These are phyloP conservation scores for Scomber japonicus DNA, from an alignment of 2,113 vertebrate species.

Conservation along the genomic window DNA sequence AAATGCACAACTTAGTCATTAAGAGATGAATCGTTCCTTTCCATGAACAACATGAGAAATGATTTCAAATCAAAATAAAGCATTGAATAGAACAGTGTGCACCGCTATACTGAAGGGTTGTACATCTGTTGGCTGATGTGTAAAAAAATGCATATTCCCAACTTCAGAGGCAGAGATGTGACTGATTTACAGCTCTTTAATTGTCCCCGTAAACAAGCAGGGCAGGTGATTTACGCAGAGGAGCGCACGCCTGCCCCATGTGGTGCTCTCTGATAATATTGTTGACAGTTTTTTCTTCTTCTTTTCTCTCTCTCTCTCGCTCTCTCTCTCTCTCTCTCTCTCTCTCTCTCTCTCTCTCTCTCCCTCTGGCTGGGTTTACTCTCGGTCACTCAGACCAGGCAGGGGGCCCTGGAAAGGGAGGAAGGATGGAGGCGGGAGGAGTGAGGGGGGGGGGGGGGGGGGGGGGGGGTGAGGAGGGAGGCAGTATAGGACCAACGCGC, in stretches of 20 bases:
- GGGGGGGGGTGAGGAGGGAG: background rate
- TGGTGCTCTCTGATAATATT: constrained; percentile 57
- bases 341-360: too few species aligned
- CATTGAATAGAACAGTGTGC: background rate
- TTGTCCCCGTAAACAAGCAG: constrained; percentile 40
- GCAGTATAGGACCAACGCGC: constrained; percentile 2
- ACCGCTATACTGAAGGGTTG: background rate
- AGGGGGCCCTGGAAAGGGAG: constrained; percentile 59
- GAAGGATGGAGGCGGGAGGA: background rate
- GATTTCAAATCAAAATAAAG: background rate
- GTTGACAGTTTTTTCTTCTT: constrained; percentile 67
- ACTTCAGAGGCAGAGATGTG: background rate
- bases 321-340: too few species aligned
- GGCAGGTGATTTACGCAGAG: constrained; percentile 58
- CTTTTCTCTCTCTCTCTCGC: too few species aligned
- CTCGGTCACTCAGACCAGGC: constrained; percentile 70
- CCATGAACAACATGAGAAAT: background rate
- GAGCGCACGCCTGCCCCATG: constrained; percentile 61
- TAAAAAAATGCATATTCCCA: background rate
- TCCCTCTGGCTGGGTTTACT: constrained; percentile 74
- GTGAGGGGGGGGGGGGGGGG: background rate
- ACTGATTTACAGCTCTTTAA: constrained; percentile 21
- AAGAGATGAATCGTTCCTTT: background rate
- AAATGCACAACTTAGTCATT: background rate
- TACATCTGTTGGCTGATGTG: background rate